These are phyloP conservation scores for Tyrophagus putrescentiae DNA, from an alignment of 1,140 invertebrate genomes.

Conservation along the genomic window DNA sequence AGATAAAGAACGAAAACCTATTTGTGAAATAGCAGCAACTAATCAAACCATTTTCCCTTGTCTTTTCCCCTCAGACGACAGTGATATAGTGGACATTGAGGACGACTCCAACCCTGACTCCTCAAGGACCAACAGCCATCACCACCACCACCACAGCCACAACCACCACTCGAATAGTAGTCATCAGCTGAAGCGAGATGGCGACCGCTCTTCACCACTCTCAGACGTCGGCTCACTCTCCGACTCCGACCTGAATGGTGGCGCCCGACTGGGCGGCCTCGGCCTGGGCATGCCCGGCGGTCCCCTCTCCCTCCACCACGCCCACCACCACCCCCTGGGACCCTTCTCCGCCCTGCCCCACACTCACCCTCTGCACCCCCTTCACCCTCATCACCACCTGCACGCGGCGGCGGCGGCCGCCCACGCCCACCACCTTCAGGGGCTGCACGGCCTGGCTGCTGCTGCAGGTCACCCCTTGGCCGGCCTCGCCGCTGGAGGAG, in stretches of 20 bases:
- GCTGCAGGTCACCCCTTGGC: too few relatives aligned
- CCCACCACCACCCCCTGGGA: too few relatives aligned
- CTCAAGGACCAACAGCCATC: background rate
- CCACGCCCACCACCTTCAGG: constrained; percentile 36
- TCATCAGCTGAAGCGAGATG: background rate
- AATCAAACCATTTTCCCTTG: background rate
- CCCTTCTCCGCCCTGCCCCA: too few relatives aligned
- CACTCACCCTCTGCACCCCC: background rate
- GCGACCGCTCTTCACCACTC: constrained; percentile 19
- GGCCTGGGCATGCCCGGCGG: too few relatives aligned
- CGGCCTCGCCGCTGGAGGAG: too few relatives aligned
- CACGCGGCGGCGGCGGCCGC: background rate
- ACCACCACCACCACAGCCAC: background rate
- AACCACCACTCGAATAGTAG: background rate
- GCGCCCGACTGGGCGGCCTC: too few relatives aligned
- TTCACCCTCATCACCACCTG: background rate
- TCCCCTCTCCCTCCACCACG: too few relatives aligned
- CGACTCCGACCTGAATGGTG: constrained; percentile 13
- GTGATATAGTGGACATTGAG: constrained; percentile 22
- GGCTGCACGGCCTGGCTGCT: constrained; percentile 34
- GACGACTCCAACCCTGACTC: constrained; percentile 18
- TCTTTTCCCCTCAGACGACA: constrained; percentile 11
- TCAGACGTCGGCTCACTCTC: constrained; percentile 18
- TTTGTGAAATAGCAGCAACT: too few relatives aligned
- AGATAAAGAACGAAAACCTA: too few relatives aligned